Percentiles rank a stretch among this genome's conserved stretches.
These are phyloP conservation scores for Carassius carassius DNA, from an alignment of 2,113 vertebrate species.

Conservation along the genomic window DNA sequence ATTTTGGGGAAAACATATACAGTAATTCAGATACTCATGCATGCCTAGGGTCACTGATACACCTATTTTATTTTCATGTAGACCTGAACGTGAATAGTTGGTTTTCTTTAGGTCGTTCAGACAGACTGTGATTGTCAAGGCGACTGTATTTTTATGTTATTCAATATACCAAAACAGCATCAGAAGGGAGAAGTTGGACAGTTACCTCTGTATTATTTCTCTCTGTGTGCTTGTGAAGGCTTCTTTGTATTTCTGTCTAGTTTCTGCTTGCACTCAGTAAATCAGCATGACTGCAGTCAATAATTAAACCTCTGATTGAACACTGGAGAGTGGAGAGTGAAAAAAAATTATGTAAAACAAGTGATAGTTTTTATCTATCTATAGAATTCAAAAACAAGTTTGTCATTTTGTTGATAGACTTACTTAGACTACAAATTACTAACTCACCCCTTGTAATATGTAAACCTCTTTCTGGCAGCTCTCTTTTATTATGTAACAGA, in stretches of 20 bases:
- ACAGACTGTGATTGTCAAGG: not conserved
- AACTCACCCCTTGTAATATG: not conserved
- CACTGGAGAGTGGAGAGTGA: not conserved
- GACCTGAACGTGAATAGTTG: not conserved
- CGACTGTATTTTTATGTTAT: not conserved
- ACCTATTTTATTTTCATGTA: not conserved
- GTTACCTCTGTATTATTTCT: not conserved
- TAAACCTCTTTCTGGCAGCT: not conserved
- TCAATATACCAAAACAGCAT: not conserved
- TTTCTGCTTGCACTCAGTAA: not conserved
- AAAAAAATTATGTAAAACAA: not conserved
- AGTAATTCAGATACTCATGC: no score
- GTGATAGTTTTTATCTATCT: no score
- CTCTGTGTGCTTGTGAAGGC: conserved; percentile 4
- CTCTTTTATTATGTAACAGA: conserved; percentile 15
- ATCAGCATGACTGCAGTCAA: not conserved
- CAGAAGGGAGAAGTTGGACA: not conserved
- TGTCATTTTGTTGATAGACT: not conserved
- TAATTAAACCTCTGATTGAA: not conserved
- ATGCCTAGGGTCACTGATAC: not conserved
- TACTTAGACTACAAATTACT: conserved; percentile 13
- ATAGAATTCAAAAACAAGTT: no score
- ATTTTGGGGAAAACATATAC: no score
- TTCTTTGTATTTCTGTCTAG: not conserved
- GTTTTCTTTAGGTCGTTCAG: not conserved